Percentiles rank a stretch among this genome's conserved stretches.
Conservation (phyloP, 2,113 vertebrate genomes). For the Pygoscelis antarcticus region DNA sequence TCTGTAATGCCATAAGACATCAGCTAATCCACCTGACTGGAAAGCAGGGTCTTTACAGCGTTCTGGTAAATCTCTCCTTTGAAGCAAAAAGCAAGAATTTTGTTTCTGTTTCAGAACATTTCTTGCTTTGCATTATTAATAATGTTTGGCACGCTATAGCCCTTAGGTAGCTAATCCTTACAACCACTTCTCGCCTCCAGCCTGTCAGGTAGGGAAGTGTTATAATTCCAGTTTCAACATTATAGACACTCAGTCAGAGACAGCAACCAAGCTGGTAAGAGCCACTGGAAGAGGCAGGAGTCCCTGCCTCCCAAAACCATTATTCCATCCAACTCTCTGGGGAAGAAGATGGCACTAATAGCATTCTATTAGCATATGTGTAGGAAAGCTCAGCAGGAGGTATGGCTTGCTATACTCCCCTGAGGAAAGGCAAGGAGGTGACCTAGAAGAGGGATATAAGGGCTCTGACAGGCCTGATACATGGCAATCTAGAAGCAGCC, state of each 20-base stretch:
- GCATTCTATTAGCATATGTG: not conserved
- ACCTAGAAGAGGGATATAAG: constrained; percentile 7
- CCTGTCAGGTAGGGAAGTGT: not conserved
- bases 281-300: not conserved
- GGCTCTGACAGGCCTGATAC: not conserved
- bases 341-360: not conserved
- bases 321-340: not conserved
- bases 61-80: not conserved
- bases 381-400: constrained; percentile 3
- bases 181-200: not conserved
- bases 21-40: not conserved
- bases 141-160: not conserved
- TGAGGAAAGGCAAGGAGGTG: not conserved
- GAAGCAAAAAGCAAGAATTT: constrained; percentile 30
- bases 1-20: not conserved
- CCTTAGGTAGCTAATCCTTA: constrained; percentile 19
- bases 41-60: not conserved
- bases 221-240: not conserved
- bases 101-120: not conserved
- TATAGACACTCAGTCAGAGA: not conserved
- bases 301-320: not conserved
- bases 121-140: constrained; percentile 45
- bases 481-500: not conserved
- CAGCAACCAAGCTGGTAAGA: not conserved
- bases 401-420: not conserved